phyloP scores from a whole-genome alignment of 2,797 vertebrate species.

The Sebastes elongatus region DNA sequence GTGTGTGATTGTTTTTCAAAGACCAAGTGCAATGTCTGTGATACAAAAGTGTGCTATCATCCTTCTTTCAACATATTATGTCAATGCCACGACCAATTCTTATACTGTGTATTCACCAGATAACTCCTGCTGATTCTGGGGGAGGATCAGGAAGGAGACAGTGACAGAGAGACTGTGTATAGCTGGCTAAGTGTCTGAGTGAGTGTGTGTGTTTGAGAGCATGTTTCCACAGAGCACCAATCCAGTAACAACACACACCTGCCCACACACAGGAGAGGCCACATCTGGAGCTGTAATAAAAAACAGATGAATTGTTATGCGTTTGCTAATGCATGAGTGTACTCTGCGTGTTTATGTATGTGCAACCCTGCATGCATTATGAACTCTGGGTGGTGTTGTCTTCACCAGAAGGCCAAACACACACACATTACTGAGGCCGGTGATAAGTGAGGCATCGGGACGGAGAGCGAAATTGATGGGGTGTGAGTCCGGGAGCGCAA shows the following conservation, averaged over 20 bases:
- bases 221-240: background rate
- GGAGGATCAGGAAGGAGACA: background rate
- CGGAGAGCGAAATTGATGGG: slow-evolving; percentile 24
- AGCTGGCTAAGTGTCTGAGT: background rate
- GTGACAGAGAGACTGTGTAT: background rate
- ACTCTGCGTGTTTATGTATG: background rate
- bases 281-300: slow-evolving; percentile 24
- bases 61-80: background rate
- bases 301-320: slow-evolving; percentile 5
- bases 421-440: slow-evolving; percentile 5
- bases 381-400: slow-evolving; percentile 3
- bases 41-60: background rate
- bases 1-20: too few species aligned
- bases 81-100: background rate
- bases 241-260: slow-evolving; percentile 1
- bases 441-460: slow-evolving; percentile 27
- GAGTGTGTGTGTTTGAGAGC: background rate
- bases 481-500: slow-evolving; percentile 9
- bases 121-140: background rate
- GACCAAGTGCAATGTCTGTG: too few species aligned
- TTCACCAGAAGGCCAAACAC: slow-evolving; percentile 21
- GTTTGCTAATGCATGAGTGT: background rate
- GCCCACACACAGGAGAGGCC: slow-evolving; percentile 1
- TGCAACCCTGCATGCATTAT: background rate
- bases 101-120: background rate